Percentiles rank a stretch among this genome's conserved stretches.
Evolutionary conservation across 2,797 vertebrate genomes (phyloP).

Genomic region (Lagorchestes hirsutus): DNA sequence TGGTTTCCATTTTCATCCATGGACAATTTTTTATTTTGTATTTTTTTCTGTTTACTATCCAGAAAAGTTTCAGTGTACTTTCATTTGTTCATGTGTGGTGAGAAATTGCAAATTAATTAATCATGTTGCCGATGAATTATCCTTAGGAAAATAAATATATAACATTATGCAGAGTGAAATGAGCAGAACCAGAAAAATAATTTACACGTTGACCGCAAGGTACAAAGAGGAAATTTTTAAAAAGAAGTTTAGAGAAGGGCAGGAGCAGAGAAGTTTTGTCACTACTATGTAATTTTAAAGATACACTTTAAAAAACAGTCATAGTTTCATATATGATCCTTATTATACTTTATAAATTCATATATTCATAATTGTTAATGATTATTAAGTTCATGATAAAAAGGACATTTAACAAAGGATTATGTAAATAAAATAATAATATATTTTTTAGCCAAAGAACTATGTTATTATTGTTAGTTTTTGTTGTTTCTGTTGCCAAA

Average conservation of each 20-base stretch:
- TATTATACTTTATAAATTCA: background rate
- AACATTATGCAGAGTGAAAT: background rate
- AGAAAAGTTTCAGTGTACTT: background rate
- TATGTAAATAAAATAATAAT: background rate
- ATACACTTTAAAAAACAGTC: background rate
- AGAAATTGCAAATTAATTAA: background rate
- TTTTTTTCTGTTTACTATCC: background rate
- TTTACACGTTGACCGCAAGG: background rate
- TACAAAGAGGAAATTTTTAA: background rate
- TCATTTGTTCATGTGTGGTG: background rate
- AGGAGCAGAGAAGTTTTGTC: background rate
- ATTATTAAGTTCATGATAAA: background rate
- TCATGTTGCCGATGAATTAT: background rate
- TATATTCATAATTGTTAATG: background rate
- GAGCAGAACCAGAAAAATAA: background rate
- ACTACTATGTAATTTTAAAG: background rate
- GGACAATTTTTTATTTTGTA: background rate
- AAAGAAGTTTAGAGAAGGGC: background rate
- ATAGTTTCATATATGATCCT: background rate
- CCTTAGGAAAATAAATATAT: background rate
- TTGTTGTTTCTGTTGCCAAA: background rate
- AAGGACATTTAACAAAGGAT: background rate
- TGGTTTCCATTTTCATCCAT: background rate
- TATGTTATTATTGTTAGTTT: background rate
- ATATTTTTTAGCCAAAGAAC: background rate